Base-by-base conservation (phyloP, 2,888 invertebrate genomes). In the Amphimallon solstitiale region DNA sequence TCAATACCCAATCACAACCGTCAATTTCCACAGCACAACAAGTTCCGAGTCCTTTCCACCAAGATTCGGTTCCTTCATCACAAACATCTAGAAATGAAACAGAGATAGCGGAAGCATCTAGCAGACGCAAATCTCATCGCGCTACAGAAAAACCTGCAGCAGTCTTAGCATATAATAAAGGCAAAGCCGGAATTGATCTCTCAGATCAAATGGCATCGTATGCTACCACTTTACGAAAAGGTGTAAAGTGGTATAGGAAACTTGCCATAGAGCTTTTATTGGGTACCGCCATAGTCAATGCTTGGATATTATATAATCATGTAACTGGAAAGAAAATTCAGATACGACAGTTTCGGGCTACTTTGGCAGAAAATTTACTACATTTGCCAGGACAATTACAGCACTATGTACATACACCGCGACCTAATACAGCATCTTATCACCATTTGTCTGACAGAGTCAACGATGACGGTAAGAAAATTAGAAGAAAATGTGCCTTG, bases 171-270 rank as follows among this genome's bases (percentile, higher is more conserved):
- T 75, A 76, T 65, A 77, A 76, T 63, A 75, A 72, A 72, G 77
- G 74, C 35, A 78, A 77, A 68, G 68, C 72, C 64, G 75, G 76
- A 34, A 76, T 78, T 51, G 76, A 78, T 68, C 66, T 74, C 21
- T 76, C 75, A 19, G 75, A 76, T 68, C n/a, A n/a, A n/a, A n/a
- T n/a, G n/a, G n/a, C n/a, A n/a, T n/a, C n/a, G n/a, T n/a, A n/a
- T n/a, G n/a, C n/a, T n/a, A n/a, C n/a, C n/a, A n/a, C n/a, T n/a
- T n/a, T n/a, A n/a, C n/a, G n/a, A n/a, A n/a, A n/a, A n/a, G n/a
- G n/a, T n/a, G n/a, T n/a, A n/a, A n/a, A n/a, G 49, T 73, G 73
- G 73, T 74, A 70, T 43, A 34, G 65, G 35, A 73, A 72, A 60
- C 64, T 73, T 49, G 69, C 63, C 7, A 64, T 73, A 12, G 65